Conservation (phyloP, 2,113 vertebrate genomes). For the Drymodes brunneopygia region DNA sequence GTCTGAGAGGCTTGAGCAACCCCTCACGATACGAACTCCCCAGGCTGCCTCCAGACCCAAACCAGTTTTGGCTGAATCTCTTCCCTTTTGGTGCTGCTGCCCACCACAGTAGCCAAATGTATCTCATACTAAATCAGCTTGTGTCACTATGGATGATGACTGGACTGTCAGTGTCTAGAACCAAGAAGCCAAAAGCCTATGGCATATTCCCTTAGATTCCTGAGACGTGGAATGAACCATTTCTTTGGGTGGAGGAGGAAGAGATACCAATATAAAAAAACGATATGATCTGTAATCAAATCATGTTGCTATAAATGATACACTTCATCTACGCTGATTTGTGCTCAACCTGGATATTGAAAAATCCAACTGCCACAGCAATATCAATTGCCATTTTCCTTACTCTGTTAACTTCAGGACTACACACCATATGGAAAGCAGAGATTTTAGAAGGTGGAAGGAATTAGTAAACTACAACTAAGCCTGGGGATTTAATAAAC, state of each 20-base stretch:
- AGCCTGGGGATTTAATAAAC: neutral
- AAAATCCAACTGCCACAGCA: neutral
- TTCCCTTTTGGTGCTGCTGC: neutral
- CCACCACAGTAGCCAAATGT: neutral
- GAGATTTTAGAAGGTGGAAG: neutral
- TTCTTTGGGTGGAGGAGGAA: fast-evolving
- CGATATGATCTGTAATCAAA: neutral
- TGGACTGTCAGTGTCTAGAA: neutral
- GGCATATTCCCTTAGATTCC: neutral
- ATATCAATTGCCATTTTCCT: neutral
- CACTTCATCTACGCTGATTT: neutral
- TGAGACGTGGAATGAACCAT: neutral
- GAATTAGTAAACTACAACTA: neutral
- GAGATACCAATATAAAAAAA: neutral
- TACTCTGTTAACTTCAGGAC: neutral
- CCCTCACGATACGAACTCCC: neutral
- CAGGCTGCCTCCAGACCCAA: neutral
- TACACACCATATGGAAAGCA: neutral
- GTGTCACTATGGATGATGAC: fast-evolving
- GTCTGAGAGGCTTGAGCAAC: neutral
- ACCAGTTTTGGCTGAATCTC: neutral
- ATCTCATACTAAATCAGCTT: neutral
- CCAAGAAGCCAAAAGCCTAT: neutral
- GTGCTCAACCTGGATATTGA: neutral
- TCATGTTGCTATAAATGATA: neutral